Evolutionary conservation across 2,797 vertebrate genomes (phyloP).

Genomic region (Hippoglossus hippoglossus): DNA sequence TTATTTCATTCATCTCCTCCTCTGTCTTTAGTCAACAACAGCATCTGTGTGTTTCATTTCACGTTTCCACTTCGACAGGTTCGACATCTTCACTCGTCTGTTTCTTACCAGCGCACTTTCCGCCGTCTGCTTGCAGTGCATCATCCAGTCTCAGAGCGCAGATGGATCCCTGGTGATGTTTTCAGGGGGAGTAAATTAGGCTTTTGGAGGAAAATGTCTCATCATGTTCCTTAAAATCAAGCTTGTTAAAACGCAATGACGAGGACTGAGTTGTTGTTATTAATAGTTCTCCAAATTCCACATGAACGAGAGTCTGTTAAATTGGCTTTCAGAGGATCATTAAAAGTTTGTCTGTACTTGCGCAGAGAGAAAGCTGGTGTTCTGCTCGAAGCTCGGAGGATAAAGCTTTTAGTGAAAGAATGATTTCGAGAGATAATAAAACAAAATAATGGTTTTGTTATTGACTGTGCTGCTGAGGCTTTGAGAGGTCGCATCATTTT

Average conservation of each 20-base stretch:
- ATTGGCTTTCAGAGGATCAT: too few species aligned
- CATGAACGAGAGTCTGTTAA: neutral
- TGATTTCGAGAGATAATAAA: too few species aligned
- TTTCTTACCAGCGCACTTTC: neutral
- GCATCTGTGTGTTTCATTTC: conserved; percentile 5
- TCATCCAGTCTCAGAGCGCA: neutral
- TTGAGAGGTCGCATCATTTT: too few species aligned
- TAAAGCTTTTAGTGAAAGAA: too few species aligned
- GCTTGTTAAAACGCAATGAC: neutral
- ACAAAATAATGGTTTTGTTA: too few species aligned
- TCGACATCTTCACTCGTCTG: conserved; percentile 30
- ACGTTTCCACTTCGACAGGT: conserved; percentile 11
- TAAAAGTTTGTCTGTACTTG: too few species aligned
- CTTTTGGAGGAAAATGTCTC: neutral
- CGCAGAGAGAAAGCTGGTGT: too few species aligned
- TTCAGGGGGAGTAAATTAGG: neutral
- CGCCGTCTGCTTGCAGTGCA: conserved; percentile 8
- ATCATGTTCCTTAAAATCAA: neutral
- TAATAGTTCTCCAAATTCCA: neutral
- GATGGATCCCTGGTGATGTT: conserved; percentile 7
- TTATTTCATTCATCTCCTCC: neutral
- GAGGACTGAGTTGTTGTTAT: fast-evolving
- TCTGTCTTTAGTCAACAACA: neutral
- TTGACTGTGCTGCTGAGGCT: too few species aligned
- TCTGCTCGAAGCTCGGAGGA: too few species aligned